phyloP scores from a whole-genome alignment of 2,113 vertebrate genomes.

The Tichodroma muraria region DNA sequence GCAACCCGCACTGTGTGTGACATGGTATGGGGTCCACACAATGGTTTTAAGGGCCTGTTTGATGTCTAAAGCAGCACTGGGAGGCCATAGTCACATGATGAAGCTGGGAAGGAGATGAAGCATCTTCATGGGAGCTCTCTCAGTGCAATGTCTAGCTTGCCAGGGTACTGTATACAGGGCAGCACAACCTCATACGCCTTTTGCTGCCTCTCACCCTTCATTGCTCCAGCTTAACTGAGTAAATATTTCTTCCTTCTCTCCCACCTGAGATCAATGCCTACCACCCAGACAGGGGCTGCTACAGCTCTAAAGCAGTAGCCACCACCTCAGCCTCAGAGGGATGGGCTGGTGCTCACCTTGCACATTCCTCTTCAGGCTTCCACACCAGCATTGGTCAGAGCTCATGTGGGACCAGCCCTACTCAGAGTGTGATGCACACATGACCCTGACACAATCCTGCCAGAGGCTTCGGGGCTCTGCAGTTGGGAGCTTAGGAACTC shows the following conservation, averaged over 20 bases:
- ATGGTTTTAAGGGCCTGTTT: not conserved
- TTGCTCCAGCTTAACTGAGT: not conserved
- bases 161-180: not conserved
- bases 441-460: not conserved
- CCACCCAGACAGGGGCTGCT: not conserved
- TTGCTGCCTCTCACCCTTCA: not conserved
- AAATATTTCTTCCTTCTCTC: not conserved
- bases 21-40: not conserved
- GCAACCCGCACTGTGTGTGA: not conserved
- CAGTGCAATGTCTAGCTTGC: not conserved
- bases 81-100: fast-evolving
- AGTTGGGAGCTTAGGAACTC: not conserved
- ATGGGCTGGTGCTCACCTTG: not conserved
- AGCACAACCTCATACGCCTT: not conserved
- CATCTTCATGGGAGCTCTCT: not conserved
- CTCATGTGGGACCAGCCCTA: not conserved
- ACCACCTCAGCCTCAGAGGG: not conserved
- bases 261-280: not conserved
- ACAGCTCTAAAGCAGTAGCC: not conserved
- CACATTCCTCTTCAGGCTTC: not conserved
- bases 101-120: not conserved
- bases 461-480: not conserved
- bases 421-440: not conserved
- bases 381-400: fast-evolving
- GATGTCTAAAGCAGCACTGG: not conserved